Percentiles rank a stretch among this genome's conserved stretches.
Evolutionary conservation across 2,113 vertebrate genomes (phyloP).

Genomic region (Rana temporaria): DNA sequence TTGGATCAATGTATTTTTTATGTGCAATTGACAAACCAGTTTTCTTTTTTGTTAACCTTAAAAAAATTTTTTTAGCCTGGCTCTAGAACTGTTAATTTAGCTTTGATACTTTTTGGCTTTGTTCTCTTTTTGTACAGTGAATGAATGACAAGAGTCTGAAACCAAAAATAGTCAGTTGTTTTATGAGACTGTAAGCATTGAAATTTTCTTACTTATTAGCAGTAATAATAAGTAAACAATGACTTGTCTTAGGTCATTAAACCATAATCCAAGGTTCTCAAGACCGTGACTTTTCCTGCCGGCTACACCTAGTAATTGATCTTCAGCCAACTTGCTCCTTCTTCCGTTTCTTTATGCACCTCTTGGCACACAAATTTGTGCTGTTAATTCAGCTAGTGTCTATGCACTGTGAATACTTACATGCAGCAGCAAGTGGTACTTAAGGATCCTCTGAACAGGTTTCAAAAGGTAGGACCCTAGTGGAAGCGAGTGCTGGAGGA

Average conservation of each 20-base stretch:
- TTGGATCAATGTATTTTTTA: too few relatives aligned
- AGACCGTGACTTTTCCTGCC: slow-evolving; percentile 20
- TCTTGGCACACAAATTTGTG: not conserved
- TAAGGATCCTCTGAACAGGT: slow-evolving; percentile 97
- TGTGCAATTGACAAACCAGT: too few relatives aligned
- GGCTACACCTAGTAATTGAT: slow-evolving; percentile 28
- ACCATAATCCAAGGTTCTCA: slow-evolving; percentile 27
- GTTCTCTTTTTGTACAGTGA: not conserved
- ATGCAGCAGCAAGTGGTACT: slow-evolving; percentile 95
- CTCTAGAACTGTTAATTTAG: not conserved
- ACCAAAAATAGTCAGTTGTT: not conserved
- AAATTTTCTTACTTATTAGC: not conserved
- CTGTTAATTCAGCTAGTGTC: not conserved
- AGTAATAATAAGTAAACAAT: slow-evolving; percentile 22
- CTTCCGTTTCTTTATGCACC: not conserved
- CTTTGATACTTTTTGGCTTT: not conserved
- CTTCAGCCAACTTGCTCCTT: not conserved
- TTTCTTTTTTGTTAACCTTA: too few relatives aligned
- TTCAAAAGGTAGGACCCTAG: slow-evolving; percentile 97
- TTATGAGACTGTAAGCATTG: not conserved
- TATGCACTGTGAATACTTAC: slow-evolving; percentile 71
- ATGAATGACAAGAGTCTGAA: not conserved
- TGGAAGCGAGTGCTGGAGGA: slow-evolving; percentile 89
- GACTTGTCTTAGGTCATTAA: slow-evolving; percentile 32
- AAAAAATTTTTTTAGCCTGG: too few relatives aligned